phyloP scores from a whole-genome alignment of 2,797 vertebrate species.

The Cirrhinus molitorella region DNA sequence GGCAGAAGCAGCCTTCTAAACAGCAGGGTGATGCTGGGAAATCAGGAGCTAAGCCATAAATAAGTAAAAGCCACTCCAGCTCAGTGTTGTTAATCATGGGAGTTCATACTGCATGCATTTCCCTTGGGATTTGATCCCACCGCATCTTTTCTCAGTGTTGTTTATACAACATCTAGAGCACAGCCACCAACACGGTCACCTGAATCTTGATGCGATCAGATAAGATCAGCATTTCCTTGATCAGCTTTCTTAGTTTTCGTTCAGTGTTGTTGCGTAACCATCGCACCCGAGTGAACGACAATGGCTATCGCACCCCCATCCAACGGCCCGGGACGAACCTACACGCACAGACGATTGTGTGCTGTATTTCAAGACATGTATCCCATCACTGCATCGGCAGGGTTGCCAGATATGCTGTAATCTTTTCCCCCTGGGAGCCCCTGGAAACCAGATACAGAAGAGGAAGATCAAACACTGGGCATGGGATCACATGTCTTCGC shows the following conservation, averaged over 20 bases:
- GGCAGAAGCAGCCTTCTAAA: not conserved
- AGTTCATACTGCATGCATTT: conserved; percentile 17
- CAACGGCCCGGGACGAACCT: conserved; percentile 6
- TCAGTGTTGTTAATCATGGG: conserved; percentile 36
- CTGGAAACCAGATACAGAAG: conserved; percentile 36
- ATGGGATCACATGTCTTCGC: conserved; percentile 43
- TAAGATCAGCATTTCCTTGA: conserved; percentile 10
- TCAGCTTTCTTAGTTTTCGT: conserved; percentile 19
- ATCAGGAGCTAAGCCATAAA: conserved; percentile 53
- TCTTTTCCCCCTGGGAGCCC: conserved; percentile 23
- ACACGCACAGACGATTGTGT: not conserved
- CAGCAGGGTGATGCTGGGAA: conserved; percentile 60
- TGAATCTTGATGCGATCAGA: conserved; percentile 19
- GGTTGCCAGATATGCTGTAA: conserved; percentile 51
- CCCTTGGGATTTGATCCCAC: conserved; percentile 24
- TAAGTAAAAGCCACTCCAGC: conserved; percentile 51
- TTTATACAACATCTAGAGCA: conserved; percentile 18
- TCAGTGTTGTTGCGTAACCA: conserved; percentile 2
- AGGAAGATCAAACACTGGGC: conserved; percentile 49
- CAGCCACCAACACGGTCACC: not conserved
- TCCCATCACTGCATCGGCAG: not conserved
- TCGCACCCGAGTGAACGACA: conserved; percentile 3
- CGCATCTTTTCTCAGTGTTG: conserved; percentile 2
- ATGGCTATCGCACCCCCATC: not conserved
- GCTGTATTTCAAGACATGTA: conserved; percentile 11